Evolutionary conservation across 2,888 invertebrate genomes (phyloP).

Genomic region (Orchesella flavescens): DNA sequence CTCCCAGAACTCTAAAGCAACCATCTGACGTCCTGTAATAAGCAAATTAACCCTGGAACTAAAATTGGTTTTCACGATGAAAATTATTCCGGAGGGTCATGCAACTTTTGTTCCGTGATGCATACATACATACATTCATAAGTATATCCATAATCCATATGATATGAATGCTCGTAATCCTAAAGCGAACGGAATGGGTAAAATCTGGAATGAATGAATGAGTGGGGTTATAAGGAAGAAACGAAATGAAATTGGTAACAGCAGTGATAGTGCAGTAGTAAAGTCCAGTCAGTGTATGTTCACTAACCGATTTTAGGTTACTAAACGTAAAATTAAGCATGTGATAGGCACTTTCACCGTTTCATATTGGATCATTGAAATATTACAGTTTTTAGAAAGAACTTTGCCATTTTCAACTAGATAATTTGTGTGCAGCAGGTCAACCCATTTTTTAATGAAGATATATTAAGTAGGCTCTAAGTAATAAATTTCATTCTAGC

Average conservation of each 20-base stretch:
- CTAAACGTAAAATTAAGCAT: no score
- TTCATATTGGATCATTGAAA: neutral
- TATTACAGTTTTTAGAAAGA: neutral
- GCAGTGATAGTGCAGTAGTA: neutral
- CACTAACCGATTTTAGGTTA: neutral
- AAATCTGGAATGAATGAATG: constrained; percentile 21
- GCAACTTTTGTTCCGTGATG: constrained; percentile 36
- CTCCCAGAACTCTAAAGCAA: constrained; percentile 47
- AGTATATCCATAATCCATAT: constrained; percentile 32
- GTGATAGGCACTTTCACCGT: neutral
- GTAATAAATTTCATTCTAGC: no score
- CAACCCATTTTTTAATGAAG: no score
- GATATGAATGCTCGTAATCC: neutral
- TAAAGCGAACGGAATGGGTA: constrained; percentile 19
- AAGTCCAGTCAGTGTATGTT: neutral
- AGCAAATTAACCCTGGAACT: constrained; percentile 70
- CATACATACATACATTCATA: no score
- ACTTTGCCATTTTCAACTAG: neutral
- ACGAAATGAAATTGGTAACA: constrained; percentile 26
- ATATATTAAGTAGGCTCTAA: no score
- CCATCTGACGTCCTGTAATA: constrained; percentile 69
- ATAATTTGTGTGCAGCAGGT: neutral
- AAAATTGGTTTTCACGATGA: constrained; percentile 69
- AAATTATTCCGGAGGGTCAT: constrained; percentile 70
- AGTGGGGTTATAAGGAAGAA: neutral